Base-by-base conservation (phyloP, 2,888 invertebrate species). In the Apamea sordens region DNA sequence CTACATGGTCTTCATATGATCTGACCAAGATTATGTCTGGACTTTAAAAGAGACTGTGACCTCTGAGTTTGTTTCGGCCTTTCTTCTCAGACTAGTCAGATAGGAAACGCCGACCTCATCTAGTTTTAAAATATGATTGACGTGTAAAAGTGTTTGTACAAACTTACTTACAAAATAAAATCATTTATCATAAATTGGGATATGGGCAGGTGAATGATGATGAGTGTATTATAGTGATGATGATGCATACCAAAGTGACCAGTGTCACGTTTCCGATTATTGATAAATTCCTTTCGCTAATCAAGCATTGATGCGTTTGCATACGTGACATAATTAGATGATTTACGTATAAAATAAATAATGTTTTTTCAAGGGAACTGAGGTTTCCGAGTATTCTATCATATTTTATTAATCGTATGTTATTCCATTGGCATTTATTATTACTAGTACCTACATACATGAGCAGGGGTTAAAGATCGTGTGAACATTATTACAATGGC, bases 381-480 rank as follows among this genome's bases (percentile, higher is more conserved):
- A 32, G 21, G 6, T 24, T 80, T 69, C 36, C 28, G 7, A 69
- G 69, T 84, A 73, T 64, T 1, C 11, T 36, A 28, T 47, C n/a
- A 61, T 64, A 59, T n/a, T 70, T 36, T 24, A 28, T 15, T n/a
- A n/a, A n/a, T 28, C 2, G 6, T 32, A 28, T 24, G 15, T 41
- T 32, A 83, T 67, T 44, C 21, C n/a, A 15, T n/a, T 47, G 24
- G 4, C 15, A 44, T 41, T 15, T 53, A 0, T 56, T 36, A 24
- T 1, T 32, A 50, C 36, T 50, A 8, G 18, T 36, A 32, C 18
- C 1, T 64, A 50, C 21, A 21, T 36, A 59, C n/a, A 59, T 32
- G 1, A 36, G n/a, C 3, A 24, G 15, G 53, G 67, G 59, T 47
- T 67, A 59, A 70, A 86, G 72, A 75, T 86, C 84, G n/a, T 83